Percentiles rank a stretch among this genome's conserved stretches.
phyloP scores from a whole-genome alignment of 2,888 invertebrate genomes.

The Drosophila pegasa region DNA sequence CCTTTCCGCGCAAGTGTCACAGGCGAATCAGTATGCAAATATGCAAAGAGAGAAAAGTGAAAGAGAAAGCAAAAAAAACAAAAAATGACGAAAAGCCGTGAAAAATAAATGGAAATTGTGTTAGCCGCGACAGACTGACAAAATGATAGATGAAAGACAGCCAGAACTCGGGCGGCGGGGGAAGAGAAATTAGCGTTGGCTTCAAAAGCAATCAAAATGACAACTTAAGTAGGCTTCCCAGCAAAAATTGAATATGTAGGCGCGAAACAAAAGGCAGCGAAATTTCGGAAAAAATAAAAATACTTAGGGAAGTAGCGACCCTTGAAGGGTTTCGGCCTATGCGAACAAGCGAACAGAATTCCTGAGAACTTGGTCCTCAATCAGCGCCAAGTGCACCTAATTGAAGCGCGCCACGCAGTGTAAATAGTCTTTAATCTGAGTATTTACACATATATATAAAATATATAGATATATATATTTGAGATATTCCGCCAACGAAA shows the following conservation, averaged over 20 bases:
- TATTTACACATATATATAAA: background rate
- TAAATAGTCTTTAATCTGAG: background rate
- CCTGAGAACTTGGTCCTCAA: constrained; percentile 53
- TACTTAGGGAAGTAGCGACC: background rate
- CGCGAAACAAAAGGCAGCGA: constrained; percentile 29
- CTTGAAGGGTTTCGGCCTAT: constrained; percentile 16
- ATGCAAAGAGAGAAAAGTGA: constrained; percentile 33
- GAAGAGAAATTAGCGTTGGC: constrained; percentile 71
- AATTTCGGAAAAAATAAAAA: constrained; percentile 11
- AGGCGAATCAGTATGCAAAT: constrained; percentile 58
- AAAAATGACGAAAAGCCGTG: constrained; percentile 20
- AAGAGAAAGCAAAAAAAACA: constrained; percentile 11
- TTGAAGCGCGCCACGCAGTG: constrained; percentile 50
- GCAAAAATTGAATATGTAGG: constrained; percentile 42
- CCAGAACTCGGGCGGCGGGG: constrained; percentile 1
- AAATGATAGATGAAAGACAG: constrained; percentile 66
- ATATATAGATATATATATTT: constrained; percentile 1
- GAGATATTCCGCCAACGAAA: constrained; percentile 6
- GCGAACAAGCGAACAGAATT: constrained; percentile 20
- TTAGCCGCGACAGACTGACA: constrained; percentile 60
- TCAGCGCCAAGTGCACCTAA: constrained; percentile 63
- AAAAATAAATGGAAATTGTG: constrained; percentile 65
- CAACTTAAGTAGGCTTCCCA: constrained; percentile 79
- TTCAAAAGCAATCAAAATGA: constrained; percentile 80
- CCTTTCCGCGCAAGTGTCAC: constrained; percentile 56